Base-by-base conservation (phyloP, 2,113 vertebrate species). In the Arenaria interpres region DNA sequence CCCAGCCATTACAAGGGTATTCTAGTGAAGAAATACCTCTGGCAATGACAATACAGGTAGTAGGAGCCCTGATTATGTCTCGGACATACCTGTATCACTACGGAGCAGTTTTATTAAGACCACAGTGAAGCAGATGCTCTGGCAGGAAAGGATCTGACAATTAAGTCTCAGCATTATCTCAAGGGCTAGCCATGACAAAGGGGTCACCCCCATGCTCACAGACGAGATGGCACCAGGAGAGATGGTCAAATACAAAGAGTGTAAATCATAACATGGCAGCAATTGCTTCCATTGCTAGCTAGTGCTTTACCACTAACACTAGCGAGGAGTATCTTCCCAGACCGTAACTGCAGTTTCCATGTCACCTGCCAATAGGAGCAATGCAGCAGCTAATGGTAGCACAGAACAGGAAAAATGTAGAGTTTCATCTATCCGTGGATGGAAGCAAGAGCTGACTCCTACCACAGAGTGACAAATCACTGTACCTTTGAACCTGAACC, bases 81-180 rank as follows among this genome's bases (percentile, higher is more conserved):
- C 72, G 33, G 51, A 62, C 64, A 37, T 77, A 67, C 1, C 12
- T 90, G 87, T 81, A 87, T 81, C 83, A 94, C 76, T 84, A 48
- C n/a, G 28, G 46, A 90, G 53, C 68, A 81, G 46, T 71, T 97
- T 95, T 95, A 86, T 93, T 92, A 87, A 89, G 73, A 77, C 60
- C 0, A 17, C 73, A 95, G 85, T 90, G 82, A 85, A 88, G 88
- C 74, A 90, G n/a, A 28, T 91, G 82, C 56, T 67, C 41, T 82
- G 37, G 30, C 51, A 88, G 85, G 53, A 82, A 66, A 93, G 33
- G 37, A 59, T 51, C 23, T 56, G 51, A 78, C 71, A 54, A 74
- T 91, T 77, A 76, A 88, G 73, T 51, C 57, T 92, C 76, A 56
- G 41, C 16, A 18, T 48, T 86, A 48, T 48, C 56, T 88, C 53